phyloP scores from a whole-genome alignment of 2,113 vertebrate species.

The Dasyornis broadbenti region DNA sequence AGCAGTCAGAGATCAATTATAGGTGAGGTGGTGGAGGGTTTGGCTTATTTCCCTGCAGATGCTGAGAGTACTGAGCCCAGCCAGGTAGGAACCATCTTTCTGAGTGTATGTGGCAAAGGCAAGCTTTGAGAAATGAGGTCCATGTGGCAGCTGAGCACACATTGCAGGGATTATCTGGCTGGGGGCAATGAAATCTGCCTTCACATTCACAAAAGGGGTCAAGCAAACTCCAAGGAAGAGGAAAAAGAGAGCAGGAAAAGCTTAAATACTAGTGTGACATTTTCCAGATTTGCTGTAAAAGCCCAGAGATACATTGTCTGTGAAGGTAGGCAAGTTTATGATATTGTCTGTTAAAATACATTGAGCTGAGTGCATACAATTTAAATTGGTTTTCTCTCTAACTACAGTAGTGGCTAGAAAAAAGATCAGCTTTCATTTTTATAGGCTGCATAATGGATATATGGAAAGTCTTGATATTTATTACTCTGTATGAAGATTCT shows the following conservation, averaged over 20 bases:
- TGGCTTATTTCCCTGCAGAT: neutral
- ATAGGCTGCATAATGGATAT: neutral
- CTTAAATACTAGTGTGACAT: constrained; percentile 1
- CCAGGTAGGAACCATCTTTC: neutral
- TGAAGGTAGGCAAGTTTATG: constrained; percentile 11
- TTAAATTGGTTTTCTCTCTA: constrained; percentile 31
- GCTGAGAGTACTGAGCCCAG: neutral
- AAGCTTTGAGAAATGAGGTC: neutral
- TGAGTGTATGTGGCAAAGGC: neutral
- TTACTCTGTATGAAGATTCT: constrained; percentile 26
- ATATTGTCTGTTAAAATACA: constrained; percentile 31
- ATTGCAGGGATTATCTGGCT: neutral
- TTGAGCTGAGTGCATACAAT: neutral
- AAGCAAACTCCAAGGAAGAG: neutral
- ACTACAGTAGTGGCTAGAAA: neutral
- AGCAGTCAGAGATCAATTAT: neutral
- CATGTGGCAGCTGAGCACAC: neutral
- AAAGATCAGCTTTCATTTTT: constrained; percentile 21
- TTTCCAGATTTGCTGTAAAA: constrained; percentile 22
- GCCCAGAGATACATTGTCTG: neutral
- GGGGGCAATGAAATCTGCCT: neutral
- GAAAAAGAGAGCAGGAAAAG: neutral
- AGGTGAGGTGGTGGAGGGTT: neutral
- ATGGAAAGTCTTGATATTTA: constrained; percentile 42
- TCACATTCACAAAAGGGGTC: neutral